phyloP scores from a whole-genome alignment of 1,140 invertebrate species.

The Drosophila triauraria region DNA sequence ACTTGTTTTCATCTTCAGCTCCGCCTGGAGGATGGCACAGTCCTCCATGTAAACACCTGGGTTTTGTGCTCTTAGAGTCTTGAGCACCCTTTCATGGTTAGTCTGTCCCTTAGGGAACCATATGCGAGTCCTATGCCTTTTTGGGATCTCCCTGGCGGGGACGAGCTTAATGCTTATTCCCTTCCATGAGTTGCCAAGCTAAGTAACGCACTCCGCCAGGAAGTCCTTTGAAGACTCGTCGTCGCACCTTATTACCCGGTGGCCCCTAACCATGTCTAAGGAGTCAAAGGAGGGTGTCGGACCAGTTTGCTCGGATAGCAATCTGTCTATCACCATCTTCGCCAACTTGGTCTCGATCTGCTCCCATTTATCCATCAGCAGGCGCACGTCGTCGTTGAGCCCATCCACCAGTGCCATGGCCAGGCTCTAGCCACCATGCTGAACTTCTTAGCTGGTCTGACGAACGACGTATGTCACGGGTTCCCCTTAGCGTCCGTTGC shows the following conservation, averaged over 20 bases:
- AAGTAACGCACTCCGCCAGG: background rate
- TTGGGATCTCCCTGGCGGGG: background rate
- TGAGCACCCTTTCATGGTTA: no score
- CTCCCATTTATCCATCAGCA: background rate
- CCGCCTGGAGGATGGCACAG: no score
- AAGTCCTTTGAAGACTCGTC: background rate
- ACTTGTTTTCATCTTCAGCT: no score
- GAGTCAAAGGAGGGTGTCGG: slow-evolving; percentile 1
- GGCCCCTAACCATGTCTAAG: background rate
- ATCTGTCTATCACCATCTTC: slow-evolving; percentile 3
- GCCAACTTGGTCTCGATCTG: slow-evolving; percentile 3
- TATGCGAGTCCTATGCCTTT: background rate
- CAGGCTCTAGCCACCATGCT: no score
- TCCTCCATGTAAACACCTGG: no score
- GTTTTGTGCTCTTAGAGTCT: no score
- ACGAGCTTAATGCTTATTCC: slow-evolving; percentile 3
- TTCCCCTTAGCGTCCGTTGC: background rate
- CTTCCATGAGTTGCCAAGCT: background rate
- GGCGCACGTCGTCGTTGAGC: background rate
- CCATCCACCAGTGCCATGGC: background rate
- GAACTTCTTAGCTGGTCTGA: no score
- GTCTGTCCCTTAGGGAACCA: slow-evolving; percentile 1
- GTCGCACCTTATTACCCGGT: slow-evolving; percentile 1
- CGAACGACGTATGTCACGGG: no score
- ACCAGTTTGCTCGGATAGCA: background rate